These are phyloP conservation scores for Hecatera dysodea DNA, from an alignment of 2,888 invertebrate genomes.

Conservation along the genomic window DNA sequence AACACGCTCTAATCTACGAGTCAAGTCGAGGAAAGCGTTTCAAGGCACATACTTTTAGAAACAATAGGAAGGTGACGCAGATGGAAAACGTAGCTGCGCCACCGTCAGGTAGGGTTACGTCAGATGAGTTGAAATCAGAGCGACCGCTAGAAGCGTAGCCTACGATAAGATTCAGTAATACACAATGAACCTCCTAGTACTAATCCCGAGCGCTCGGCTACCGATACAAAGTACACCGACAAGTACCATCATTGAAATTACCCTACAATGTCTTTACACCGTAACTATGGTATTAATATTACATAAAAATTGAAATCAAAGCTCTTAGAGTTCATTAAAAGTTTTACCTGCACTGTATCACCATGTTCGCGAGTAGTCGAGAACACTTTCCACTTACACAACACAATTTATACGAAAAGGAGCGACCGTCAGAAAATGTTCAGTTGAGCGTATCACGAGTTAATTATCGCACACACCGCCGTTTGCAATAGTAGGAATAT, in stretches of 20 bases:
- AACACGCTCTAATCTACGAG: conserved; percentile 89
- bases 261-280: conserved; percentile 67
- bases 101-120: conserved; percentile 78
- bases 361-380: conserved; percentile 76
- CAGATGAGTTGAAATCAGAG: conserved; percentile 82
- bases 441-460: conserved; percentile 53
- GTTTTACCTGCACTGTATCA: conserved; percentile 83
- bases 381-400: conserved; percentile 76
- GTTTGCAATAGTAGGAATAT: conserved; percentile 82
- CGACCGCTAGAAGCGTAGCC: conserved; percentile 86
- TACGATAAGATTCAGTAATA: conserved; percentile 74
- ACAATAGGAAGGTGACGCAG: conserved; percentile 85
- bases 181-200: conserved; percentile 65
- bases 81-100: conserved; percentile 78
- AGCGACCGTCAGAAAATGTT: conserved; percentile 61
- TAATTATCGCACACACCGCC: conserved; percentile 81
- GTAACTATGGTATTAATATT: conserved; percentile 69
- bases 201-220: conserved; percentile 72
- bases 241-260: conserved; percentile 61
- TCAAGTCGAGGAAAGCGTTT: conserved; percentile 89
- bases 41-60: conserved; percentile 91
- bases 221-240: conserved; percentile 58
- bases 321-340: conserved; percentile 84
- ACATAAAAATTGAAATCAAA: conserved; percentile 83
- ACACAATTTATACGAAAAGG: conserved; percentile 69